Percentiles rank a stretch among this genome's conserved stretches.
These are phyloP conservation scores for Hippotragus niger DNA, from an alignment of 2,113 vertebrate species.

Conservation along the genomic window DNA sequence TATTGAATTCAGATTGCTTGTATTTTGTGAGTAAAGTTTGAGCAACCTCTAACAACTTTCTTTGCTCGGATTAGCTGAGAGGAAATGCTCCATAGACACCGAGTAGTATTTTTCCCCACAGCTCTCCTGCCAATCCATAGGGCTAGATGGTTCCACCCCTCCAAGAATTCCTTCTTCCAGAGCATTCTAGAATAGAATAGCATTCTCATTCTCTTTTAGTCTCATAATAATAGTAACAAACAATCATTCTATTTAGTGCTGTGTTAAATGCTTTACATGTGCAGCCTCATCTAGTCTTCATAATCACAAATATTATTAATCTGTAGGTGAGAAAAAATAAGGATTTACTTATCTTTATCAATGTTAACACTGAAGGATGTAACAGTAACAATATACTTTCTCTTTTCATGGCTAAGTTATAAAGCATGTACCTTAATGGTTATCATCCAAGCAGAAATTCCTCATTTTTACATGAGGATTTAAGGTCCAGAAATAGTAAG, in stretches of 20 bases:
- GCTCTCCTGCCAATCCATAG: not conserved
- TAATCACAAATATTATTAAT: not conserved
- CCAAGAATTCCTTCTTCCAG: not conserved
- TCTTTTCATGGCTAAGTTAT: not conserved
- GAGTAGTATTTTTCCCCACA: not conserved
- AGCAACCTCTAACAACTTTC: not conserved
- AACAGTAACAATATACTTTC: not conserved
- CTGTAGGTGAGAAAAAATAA: not conserved
- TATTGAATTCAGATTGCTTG: not conserved
- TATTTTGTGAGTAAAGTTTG: not conserved
- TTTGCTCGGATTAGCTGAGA: not conserved
- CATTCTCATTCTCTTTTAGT: not conserved
- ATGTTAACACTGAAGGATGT: not conserved
- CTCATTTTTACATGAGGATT: not conserved
- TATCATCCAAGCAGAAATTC: not conserved
- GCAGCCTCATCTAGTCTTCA: not conserved
- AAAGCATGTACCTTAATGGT: not conserved
- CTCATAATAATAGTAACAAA: not conserved
- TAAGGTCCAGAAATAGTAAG: not conserved
- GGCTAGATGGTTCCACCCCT: not conserved
- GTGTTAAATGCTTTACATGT: not conserved
- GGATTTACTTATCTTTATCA: not conserved
- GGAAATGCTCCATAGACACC: not conserved
- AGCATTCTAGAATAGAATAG: not conserved
- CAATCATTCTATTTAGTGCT: not conserved